Percentiles rank a stretch among this genome's conserved stretches.
Evolutionary conservation across 2,888 invertebrate genomes (phyloP).

Genomic region (Eristalis intricaria): DNA sequence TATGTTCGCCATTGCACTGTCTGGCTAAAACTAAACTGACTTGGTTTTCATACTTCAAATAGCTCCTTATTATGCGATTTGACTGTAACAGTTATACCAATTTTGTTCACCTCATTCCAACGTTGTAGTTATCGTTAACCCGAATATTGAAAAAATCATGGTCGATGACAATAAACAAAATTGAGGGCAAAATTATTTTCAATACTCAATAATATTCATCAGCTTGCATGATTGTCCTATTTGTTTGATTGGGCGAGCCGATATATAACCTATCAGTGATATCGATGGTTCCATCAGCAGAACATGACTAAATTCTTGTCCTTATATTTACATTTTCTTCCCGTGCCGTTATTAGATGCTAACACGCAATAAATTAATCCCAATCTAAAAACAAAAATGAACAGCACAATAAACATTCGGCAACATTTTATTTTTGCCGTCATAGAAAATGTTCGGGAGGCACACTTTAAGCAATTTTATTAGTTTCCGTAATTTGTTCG

Average conservation of each 20-base stretch:
- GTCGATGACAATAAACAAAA: constrained; percentile 49
- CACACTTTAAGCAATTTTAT: constrained; percentile 20
- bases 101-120: not conserved
- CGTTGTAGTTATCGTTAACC: constrained; percentile 12
- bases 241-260: not conserved
- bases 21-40: constrained; percentile 13
- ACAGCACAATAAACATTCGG: not conserved
- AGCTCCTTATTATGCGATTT: not conserved
- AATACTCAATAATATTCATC: constrained; percentile 11
- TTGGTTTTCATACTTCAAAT: not conserved
- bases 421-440: not conserved
- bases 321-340: constrained; percentile 11
- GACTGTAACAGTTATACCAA: not conserved
- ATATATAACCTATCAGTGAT: not conserved
- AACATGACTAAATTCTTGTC: not conserved
- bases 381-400: not conserved
- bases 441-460: not conserved
- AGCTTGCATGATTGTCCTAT: not conserved
- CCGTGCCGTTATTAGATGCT: constrained; percentile 36
- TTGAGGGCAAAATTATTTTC: constrained; percentile 43
- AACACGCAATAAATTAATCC: constrained; percentile 58
- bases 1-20: constrained; percentile 35
- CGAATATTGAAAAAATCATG: constrained; percentile 31
- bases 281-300: constrained; percentile 3
- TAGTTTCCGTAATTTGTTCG: constrained; percentile 12